phyloP scores from a whole-genome alignment of 1,140 invertebrate genomes.

The Andrena cerasifolii region DNA sequence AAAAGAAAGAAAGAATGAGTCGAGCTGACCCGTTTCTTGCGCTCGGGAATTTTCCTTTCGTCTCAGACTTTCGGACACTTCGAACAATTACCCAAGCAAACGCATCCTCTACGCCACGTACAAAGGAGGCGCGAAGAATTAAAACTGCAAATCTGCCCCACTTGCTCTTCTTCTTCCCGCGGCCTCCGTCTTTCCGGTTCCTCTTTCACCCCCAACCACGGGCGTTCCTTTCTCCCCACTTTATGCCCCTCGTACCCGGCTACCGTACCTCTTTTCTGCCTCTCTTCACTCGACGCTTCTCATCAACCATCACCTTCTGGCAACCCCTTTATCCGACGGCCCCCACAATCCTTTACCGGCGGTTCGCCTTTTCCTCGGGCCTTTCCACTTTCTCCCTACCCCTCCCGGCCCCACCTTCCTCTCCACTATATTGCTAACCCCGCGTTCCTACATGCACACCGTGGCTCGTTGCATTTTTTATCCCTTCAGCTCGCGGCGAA shows the following conservation, averaged over 20 bases:
- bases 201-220: conserved; percentile 6
- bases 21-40: too few species aligned
- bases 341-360: conserved; percentile 31
- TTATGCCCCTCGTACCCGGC: neutral
- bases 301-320: conserved; percentile 41
- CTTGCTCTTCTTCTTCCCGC: neutral
- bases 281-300: conserved; percentile 11
- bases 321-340: conserved; percentile 25
- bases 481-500: too few species aligned
- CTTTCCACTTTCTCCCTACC: conserved; percentile 8
- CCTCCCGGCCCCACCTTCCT: too few species aligned
- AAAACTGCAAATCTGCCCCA: conserved; percentile 35
- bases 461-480: conserved; percentile 36
- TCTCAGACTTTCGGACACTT: conserved; percentile 10
- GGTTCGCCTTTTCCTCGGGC: conserved; percentile 2
- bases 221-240: neutral
- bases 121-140: conserved; percentile 38
- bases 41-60: too few species aligned
- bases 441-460: neutral
- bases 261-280: neutral
- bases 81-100: conserved; percentile 8
- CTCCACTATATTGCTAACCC: neutral
- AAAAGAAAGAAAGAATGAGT: too few species aligned
- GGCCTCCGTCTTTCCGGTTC: conserved; percentile 10
- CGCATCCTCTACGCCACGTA: neutral